Base-by-base conservation (phyloP, 1,140 invertebrate species). In the Zaprionus kolodkinae region DNA sequence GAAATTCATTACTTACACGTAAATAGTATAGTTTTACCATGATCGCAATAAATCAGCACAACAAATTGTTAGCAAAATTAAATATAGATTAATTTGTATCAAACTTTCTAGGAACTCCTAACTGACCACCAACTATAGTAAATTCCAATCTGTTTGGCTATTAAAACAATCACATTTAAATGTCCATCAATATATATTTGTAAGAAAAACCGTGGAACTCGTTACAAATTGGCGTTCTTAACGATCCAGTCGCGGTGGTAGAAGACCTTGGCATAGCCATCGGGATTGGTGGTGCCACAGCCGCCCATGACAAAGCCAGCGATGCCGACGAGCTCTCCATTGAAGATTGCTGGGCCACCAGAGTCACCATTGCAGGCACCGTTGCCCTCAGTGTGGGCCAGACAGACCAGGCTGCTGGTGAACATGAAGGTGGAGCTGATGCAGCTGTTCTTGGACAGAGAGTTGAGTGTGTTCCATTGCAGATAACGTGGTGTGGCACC, bases 221-320 rank as follows among this genome's bases (percentile, higher is more conserved):
- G 9, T 66, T 56, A 64, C 12, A 27, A 17, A 48, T 50, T 52
- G 48, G 48, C 33, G 50, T 38, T 3, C 35, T 11, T 48, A 10
- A 57, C 55, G 4, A 94, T 92, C 93, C 93, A 94, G 10, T 92
- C 67, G 0, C 72, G 33, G 62, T 93, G 93, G 17, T 82, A 74
- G 9, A 79, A 89, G 6, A 94, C 87, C 74, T 91, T 91, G 0
- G 93, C 93, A 67, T 93, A 94, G n/a, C 94, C 94, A 56, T 94
- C 94, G 1, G 94, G 94, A 63, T 89, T 64, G 15, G 45, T 36
- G 17, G 13, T 54, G 35, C 79, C 78, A 54, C 75, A 78, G 38
- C 70, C 76, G 36, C 27, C 55, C 1, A 54, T 36, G 10, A 74
- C 38, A 15, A 66, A 76, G 38, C 72, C 45, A 64, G 68, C 50